phyloP scores from a whole-genome alignment of 2,888 invertebrate species.

The Caenorhabditis sp. region DNA sequence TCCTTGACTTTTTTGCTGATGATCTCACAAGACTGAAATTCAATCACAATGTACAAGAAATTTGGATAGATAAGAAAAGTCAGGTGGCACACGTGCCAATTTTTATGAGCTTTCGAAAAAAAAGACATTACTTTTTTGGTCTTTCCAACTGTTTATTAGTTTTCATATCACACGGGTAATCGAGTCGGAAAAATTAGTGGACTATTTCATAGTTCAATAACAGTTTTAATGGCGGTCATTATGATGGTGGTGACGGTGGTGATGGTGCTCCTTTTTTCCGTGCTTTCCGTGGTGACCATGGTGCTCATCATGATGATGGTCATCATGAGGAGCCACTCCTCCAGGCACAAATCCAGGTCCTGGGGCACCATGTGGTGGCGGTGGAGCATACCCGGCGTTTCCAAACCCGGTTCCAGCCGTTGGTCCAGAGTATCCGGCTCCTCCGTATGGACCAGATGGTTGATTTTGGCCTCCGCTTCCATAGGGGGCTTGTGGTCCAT shows the following conservation, averaged over 20 bases:
- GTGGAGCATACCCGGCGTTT: constrained; percentile 49
- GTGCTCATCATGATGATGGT: constrained; percentile 29
- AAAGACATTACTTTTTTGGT: background rate
- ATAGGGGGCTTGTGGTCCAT: constrained; percentile 43
- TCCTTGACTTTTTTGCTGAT: constrained; percentile 12
- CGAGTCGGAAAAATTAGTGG: constrained; percentile 5
- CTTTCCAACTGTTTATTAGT: background rate
- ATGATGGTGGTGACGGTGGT: constrained; percentile 55
- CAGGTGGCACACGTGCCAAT: constrained; percentile 11
- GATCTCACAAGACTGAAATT: constrained; percentile 30
- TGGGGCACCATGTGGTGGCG: constrained; percentile 44
- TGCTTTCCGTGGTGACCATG: constrained; percentile 36
- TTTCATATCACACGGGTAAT: constrained; percentile 3
- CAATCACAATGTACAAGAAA: constrained; percentile 5
- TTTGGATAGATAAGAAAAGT: background rate
- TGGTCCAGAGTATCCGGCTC: constrained; percentile 51
- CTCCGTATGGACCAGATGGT: constrained; percentile 43
- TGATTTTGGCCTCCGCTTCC: constrained; percentile 42
- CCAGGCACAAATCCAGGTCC: constrained; percentile 28
- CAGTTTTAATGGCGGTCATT: constrained; percentile 23
- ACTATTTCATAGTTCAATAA: background rate
- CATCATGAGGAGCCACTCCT: constrained; percentile 16
- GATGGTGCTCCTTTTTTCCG: constrained; percentile 36
- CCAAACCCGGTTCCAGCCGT: constrained; percentile 32
- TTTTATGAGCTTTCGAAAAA: background rate